These are phyloP conservation scores for Cossypha heuglini DNA, from an alignment of 2,797 vertebrate genomes.

Conservation along the genomic window DNA sequence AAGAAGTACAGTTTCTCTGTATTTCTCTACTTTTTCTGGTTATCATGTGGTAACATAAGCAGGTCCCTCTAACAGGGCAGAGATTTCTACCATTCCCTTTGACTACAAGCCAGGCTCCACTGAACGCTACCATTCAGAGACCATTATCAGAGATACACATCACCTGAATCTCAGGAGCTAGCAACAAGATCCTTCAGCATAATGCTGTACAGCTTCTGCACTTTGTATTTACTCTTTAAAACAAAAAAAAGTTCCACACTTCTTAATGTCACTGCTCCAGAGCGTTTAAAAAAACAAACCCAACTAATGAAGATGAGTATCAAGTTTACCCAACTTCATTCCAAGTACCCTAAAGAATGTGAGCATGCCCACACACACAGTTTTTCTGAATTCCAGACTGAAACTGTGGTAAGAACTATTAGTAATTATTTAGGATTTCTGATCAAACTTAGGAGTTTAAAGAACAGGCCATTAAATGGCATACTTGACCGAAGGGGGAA, in stretches of 20 bases:
- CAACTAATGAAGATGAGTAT: background rate
- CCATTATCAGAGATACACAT: background rate
- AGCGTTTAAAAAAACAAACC: background rate
- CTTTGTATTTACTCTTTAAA: background rate
- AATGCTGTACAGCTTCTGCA: background rate
- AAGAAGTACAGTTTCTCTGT: background rate
- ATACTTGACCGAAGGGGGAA: background rate
- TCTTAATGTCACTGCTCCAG: background rate
- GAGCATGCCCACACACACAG: fast-evolving
- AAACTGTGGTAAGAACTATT: background rate
- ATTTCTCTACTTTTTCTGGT: background rate
- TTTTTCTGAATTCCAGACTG: background rate
- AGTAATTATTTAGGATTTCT: background rate
- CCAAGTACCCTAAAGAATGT: background rate
- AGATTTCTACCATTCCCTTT: background rate
- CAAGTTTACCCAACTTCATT: background rate
- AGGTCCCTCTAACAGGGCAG: background rate
- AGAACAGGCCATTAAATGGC: background rate
- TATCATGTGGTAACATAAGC: background rate
- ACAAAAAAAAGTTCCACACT: background rate
- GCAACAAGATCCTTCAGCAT: background rate
- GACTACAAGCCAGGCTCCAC: background rate
- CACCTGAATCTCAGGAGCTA: background rate
- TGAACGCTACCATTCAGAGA: background rate
- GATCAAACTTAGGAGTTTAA: background rate